Evolutionary conservation across 2,888 invertebrate species (phyloP), one percentile per base, ranked within the genome.

Genomic region (Phyto melanocephala): DNA sequence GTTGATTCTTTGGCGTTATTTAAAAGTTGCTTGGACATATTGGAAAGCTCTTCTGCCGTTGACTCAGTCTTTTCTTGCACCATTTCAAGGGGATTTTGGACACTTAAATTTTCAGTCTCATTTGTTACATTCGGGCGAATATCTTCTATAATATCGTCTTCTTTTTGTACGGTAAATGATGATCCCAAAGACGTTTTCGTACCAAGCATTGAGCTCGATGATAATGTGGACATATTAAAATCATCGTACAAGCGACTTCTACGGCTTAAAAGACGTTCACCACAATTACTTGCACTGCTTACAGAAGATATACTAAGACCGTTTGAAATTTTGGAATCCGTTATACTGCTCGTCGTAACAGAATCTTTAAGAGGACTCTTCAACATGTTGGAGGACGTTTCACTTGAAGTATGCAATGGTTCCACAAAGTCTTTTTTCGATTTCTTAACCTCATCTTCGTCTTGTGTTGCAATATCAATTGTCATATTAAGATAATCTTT

Each of bases 181-280:
- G 84, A 84, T 56, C 77, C 83, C 22, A 83, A 67, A 5, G 75
- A 71, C 54, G 56, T 33, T 71, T 79, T 82, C 20, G 24, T 65
- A 40, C 42, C 70, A 60, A 87, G 65, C 24, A 84, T 83, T 47
- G 85, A 65, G 24, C 60, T 76, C 6, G 80, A 40, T 24, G 84
- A 85, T 6, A 88, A 80, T 80, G 88, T 87, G 22, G 86, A 87
- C 52, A 90, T 84, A 82, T 90, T 89, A 4, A 91, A 87, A 84
- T 90, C 89, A 81, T 91, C 91, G 77, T 90, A 91, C 7, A 91
- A 88, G 2, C 91, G 90, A 86, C 91, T 91, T 8, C 91, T 87
- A 1, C 91, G 88, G 80, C 87, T 90, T 2, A 91, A 86, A 50
- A 91, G 86, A 2, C 91, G 89, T 82, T 91, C 91, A 2, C 86